phyloP scores from a whole-genome alignment of 2,888 invertebrate genomes.

The Limnephilus lunatus region DNA sequence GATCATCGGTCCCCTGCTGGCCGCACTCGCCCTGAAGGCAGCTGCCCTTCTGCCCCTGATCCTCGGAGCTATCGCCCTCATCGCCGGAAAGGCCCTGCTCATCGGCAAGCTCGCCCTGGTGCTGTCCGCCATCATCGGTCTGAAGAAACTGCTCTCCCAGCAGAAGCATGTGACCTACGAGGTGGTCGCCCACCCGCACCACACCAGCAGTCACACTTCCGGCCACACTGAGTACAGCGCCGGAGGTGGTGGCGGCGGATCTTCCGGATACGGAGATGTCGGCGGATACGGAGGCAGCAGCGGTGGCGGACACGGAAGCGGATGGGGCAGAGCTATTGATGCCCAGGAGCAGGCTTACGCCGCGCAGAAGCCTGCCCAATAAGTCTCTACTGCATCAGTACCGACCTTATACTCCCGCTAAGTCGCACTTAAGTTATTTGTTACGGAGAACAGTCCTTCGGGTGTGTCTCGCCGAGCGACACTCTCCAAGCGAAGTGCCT shows the following conservation, averaged over 20 bases:
- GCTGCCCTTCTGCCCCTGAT: slow-evolving; percentile 88
- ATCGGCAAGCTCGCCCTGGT: slow-evolving; percentile 92
- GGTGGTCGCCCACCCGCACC: slow-evolving; percentile 91
- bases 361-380: slow-evolving; percentile 82
- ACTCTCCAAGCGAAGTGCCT: slow-evolving; percentile 41
- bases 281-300: slow-evolving; percentile 74
- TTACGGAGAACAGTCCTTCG: slow-evolving; percentile 49
- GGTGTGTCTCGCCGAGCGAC: slow-evolving; percentile 42
- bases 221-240: slow-evolving; percentile 81
- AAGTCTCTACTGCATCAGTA: slow-evolving; percentile 65
- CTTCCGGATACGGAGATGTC: slow-evolving; percentile 77
- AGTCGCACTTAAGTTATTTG: slow-evolving; percentile 58
- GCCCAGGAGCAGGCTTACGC: slow-evolving; percentile 89
- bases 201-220: slow-evolving; percentile 82
- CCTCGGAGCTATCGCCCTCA: slow-evolving; percentile 88
- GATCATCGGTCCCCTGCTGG: slow-evolving; percentile 86
- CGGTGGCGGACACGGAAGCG: slow-evolving; percentile 76
- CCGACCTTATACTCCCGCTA: slow-evolving; percentile 63
- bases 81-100: slow-evolving; percentile 90
- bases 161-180: slow-evolving; percentile 93
- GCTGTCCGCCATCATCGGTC: slow-evolving; percentile 88
- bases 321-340: slow-evolving; percentile 88
- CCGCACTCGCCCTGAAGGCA: slow-evolving; percentile 86
- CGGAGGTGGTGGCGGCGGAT: slow-evolving; percentile 68
- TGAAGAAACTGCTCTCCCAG: slow-evolving; percentile 88